Percentiles rank a stretch among this genome's conserved stretches.
phyloP scores from a whole-genome alignment of 23 tunicate species.

The Styela plicata region DNA sequence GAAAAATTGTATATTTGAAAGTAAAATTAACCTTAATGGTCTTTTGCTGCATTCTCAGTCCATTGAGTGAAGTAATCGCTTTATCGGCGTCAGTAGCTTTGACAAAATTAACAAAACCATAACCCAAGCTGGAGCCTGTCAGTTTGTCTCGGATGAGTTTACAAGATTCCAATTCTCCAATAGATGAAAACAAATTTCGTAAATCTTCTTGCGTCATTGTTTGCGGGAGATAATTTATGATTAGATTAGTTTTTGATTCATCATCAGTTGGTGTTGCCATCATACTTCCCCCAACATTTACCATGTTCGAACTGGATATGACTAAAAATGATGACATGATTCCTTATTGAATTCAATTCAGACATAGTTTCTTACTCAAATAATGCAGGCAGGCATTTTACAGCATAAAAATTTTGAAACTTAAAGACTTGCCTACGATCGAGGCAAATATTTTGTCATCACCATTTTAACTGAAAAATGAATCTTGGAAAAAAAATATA shows the following conservation, averaged over 20 bases:
- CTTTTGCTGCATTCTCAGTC: slow-evolving; percentile 88
- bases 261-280: slow-evolving; percentile 49
- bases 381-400: too few relatives aligned
- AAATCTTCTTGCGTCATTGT: slow-evolving; percentile 92
- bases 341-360: slow-evolving; percentile 1
- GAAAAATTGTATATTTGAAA: too few relatives aligned
- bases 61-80: slow-evolving; percentile 85
- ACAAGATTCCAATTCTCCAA: slow-evolving; percentile 98
- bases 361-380: too few relatives aligned
- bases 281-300: slow-evolving; percentile 40
- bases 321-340: neutral
- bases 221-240: slow-evolving; percentile 94
- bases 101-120: slow-evolving; percentile 93
- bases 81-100: slow-evolving; percentile 88
- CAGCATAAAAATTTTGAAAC: too few relatives aligned
- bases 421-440: too few relatives aligned
- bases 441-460: too few relatives aligned
- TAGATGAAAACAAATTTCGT: slow-evolving; percentile 73
- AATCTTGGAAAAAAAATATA: too few relatives aligned
- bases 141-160: slow-evolving; percentile 86
- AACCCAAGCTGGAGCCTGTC: slow-evolving; percentile 94
- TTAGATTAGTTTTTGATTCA: slow-evolving; percentile 95
- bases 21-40: slow-evolving; percentile 81
- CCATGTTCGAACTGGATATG: slow-evolving; percentile 28
- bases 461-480: too few relatives aligned